Percentiles rank a stretch among this genome's conserved stretches.
Evolutionary conservation across 2,888 invertebrate species (phyloP).

Genomic region (Merodon equestris): DNA sequence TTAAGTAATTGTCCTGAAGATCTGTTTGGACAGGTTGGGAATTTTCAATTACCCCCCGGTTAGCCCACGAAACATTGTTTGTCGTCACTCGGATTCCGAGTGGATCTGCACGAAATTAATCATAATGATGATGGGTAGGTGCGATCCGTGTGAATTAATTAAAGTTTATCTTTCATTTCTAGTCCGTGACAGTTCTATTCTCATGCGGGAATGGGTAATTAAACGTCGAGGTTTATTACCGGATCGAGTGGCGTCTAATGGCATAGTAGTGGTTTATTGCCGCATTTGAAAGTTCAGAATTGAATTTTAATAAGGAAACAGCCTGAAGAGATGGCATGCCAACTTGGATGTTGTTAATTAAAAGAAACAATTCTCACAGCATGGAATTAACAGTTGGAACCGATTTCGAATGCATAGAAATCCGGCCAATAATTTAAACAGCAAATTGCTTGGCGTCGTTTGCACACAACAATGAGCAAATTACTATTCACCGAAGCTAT

Average conservation of each 20-base stretch:
- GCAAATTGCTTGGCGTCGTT: no score
- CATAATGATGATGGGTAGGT: conserved; percentile 20
- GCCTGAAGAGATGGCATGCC: no score
- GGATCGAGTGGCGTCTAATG: background rate
- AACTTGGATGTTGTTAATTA: no score
- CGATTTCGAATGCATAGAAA: no score
- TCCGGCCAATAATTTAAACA: no score
- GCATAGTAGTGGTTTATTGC: conserved; percentile 6
- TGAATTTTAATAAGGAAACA: no score
- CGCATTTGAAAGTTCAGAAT: conserved; percentile 25
- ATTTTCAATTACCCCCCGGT: conserved; percentile 32
- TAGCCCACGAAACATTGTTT: background rate
- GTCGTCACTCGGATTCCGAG: background rate
- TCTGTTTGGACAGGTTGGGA: conserved; percentile 9
- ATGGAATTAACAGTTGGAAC: no score
- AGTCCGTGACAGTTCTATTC: no score
- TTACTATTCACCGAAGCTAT: no score
- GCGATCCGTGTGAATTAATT: conserved; percentile 20
- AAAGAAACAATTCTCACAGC: no score
- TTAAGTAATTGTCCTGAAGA: conserved; percentile 10
- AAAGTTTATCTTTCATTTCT: conserved; percentile 6
- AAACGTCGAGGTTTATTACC: conserved; percentile 11
- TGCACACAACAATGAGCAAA: no score
- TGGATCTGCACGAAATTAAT: conserved; percentile 25
- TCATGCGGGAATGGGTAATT: conserved; percentile 21